Evolutionary conservation across 2,113 vertebrate species (phyloP).

Genomic region (Phylloscopus whistleri): DNA sequence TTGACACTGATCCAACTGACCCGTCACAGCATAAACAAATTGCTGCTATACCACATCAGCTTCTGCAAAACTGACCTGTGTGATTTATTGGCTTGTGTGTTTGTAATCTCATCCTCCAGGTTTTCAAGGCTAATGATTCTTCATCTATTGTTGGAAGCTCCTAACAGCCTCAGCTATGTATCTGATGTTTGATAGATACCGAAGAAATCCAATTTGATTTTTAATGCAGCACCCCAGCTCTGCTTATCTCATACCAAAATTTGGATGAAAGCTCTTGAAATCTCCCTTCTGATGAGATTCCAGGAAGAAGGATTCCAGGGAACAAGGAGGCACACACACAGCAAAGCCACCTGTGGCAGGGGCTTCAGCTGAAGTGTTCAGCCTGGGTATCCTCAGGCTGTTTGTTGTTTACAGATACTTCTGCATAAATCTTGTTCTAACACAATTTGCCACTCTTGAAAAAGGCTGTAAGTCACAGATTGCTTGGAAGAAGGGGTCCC

Average conservation of each 20-base stretch:
- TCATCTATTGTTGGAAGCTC: background rate
- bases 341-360: rapidly evolving
- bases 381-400: background rate
- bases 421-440: background rate
- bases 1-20: background rate
- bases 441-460: background rate
- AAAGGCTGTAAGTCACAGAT: background rate
- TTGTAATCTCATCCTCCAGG: slow-evolving; percentile 20
- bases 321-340: background rate
- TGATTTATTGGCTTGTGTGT: slow-evolving; percentile 22
- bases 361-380: background rate
- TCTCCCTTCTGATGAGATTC: background rate
- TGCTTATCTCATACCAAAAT: background rate
- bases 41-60: background rate
- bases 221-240: background rate
- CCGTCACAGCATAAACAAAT: background rate
- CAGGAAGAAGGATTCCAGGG: background rate
- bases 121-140: slow-evolving; percentile 32
- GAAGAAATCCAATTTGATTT: background rate
- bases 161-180: background rate
- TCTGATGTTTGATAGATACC: background rate
- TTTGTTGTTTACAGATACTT: background rate
- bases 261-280: background rate
- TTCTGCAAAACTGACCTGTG: background rate
- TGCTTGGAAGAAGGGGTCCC: background rate